Conservation (phyloP, 37 sponge, comb jelly and placozoan species). For the Crambe crambe region DNA sequence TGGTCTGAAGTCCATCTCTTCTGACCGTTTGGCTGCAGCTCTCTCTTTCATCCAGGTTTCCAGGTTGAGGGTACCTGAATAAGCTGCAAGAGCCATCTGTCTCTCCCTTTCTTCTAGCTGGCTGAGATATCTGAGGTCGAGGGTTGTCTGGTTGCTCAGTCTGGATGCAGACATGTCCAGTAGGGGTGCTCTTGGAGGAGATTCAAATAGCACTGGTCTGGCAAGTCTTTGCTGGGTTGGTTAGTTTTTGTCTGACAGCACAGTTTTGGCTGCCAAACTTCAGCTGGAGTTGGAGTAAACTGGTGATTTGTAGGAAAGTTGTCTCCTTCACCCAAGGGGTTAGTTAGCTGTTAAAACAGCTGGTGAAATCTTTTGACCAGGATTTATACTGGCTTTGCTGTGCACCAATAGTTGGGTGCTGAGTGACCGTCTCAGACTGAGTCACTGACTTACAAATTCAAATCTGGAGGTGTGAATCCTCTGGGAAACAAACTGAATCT, state of each 20-base stretch:
- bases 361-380: too few species aligned
- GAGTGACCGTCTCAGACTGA: neutral
- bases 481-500: neutral
- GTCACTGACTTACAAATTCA: neutral
- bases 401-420: neutral
- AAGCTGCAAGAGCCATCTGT: neutral
- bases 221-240: neutral
- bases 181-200: neutral
- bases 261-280: neutral
- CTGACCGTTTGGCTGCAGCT: too few species aligned
- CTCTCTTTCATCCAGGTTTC: too few species aligned
- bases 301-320: neutral
- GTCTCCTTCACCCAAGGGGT: constrained; percentile 1
- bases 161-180: neutral
- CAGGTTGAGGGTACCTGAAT: too few species aligned
- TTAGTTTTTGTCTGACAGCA: neutral
- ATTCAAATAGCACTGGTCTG: neutral
- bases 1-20: too few species aligned
- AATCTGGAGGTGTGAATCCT: neutral
- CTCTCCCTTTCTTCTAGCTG: neutral
- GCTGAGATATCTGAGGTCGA: neutral
- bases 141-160: neutral
- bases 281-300: neutral
- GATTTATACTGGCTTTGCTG: neutral
- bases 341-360: neutral